A percentile compares a stretch with the other conserved stretches of the same genome.
Conservation (phyloP, 1,140 invertebrate genomes). For the Acromyrmex charruanus region DNA sequence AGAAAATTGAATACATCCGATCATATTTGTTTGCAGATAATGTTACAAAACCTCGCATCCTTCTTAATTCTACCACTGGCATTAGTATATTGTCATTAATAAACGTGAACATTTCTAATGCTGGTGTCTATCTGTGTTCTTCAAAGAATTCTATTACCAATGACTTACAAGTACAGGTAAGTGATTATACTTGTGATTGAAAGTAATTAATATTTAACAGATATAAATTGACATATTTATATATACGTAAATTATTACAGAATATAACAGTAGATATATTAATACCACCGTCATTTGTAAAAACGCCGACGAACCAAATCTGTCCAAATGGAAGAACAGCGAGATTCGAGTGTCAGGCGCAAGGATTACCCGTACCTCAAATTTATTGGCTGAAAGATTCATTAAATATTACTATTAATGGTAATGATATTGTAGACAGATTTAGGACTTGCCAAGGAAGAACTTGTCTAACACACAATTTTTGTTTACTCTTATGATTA, state of each 20-base stretch:
- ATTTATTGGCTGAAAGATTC: conserved; percentile 92
- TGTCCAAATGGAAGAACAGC: conserved; percentile 90
- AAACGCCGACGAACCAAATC: conserved; percentile 87
- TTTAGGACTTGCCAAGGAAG: neutral
- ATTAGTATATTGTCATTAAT: conserved; percentile 85
- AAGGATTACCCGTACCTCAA: conserved; percentile 89
- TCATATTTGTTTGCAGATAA: conserved; percentile 67
- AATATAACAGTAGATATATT: conserved; percentile 87
- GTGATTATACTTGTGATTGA: neutral
- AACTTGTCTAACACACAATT: too few species aligned
- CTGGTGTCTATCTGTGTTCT: conserved; percentile 89
- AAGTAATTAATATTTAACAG: neutral
- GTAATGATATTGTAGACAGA: conserved; percentile 79
- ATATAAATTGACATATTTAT: neutral
- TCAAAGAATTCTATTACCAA: conserved; percentile 80
- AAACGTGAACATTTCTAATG: conserved; percentile 84
- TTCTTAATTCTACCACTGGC: conserved; percentile 82
- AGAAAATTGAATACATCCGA: conserved; percentile 7
- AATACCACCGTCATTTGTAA: conserved; percentile 88
- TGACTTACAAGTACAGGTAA: conserved; percentile 85
- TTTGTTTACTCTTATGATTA: conserved; percentile 17
- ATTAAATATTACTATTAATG: conserved; percentile 87
- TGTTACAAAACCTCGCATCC: conserved; percentile 78
- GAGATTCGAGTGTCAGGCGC: conserved; percentile 90
- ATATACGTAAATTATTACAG: conserved; percentile 70